Evolutionary conservation across 2,797 vertebrate species (phyloP), one percentile per base, ranked within the genome.

Genomic region (Protosalanx chinensis): DNA sequence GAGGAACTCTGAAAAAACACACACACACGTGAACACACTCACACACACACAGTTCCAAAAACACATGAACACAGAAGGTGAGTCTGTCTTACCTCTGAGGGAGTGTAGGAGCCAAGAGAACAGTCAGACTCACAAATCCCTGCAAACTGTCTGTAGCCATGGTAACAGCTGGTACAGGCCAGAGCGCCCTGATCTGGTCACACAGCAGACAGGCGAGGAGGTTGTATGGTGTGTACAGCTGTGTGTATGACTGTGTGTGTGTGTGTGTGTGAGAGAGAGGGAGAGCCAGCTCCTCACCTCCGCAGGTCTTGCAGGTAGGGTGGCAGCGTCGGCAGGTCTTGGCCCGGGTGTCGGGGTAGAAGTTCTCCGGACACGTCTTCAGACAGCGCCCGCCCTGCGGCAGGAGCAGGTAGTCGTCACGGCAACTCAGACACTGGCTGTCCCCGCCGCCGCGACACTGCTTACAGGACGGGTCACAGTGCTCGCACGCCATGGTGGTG

Each of bases 281-380:
- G 12, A 15, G 16, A 59, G 33, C 1, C 8, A 13, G 60, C 12
- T 15, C 60, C 46, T 71, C 8, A 82, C 81, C 68, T 16, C 37
- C 12, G 46, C 82, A 84, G 7, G 82, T 81, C 58, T 77, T 76
- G 58, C 74, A 85, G 69, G 72, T 59, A 8, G 74, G 18, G 35
- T 85, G 76, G 68, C 83, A 85, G 15, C 3, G 67, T 7, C 66
- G 67, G 49, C 83, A 85, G 13, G 20, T 63, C 49, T 49, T 32
- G 1, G 60, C 5, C 27, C 1, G 3, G 1, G 56, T 23, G 32
- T 80, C 33, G 13, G 15, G 41, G 41, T 68, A 83, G 71, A 77
- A 64, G 8, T 68, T 46, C 0, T 61, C 16, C 0, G 83, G 83
- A 30, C 83, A 85, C 16, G 33, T 53, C 10, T 69, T 64, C 13